Percentiles rank a stretch among this genome's conserved stretches.
Evolutionary conservation across 2,113 vertebrate genomes (phyloP).

Genomic region (Chlorodrepanis virens): DNA sequence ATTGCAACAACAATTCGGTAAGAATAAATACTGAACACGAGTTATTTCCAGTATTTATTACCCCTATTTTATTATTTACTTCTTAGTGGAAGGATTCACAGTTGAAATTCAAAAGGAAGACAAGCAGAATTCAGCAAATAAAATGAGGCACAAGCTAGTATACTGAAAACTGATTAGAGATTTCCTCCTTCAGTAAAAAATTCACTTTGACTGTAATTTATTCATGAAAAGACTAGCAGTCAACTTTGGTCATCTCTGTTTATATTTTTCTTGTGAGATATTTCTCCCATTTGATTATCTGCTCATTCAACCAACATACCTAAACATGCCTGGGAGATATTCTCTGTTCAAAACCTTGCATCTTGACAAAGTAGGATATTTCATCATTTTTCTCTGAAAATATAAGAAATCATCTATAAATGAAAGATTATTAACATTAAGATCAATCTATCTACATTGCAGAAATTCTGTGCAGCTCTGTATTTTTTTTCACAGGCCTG

Average conservation of each 20-base stretch:
- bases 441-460: background rate
- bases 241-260: slow-evolving; percentile 1
- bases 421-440: background rate
- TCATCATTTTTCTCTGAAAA: background rate
- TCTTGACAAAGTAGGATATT: background rate
- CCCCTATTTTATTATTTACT: background rate
- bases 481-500: background rate
- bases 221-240: slow-evolving; percentile 7
- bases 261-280: background rate
- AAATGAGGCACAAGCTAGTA: background rate
- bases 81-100: background rate
- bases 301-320: background rate
- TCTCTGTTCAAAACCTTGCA: background rate
- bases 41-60: background rate
- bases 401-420: background rate
- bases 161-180: background rate
- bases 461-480: background rate
- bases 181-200: background rate
- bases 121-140: background rate
- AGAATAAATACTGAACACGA: background rate
- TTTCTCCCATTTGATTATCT: slow-evolving; percentile 15
- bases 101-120: background rate
- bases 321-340: background rate
- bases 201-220: slow-evolving; percentile 23
- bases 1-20: background rate